These are phyloP conservation scores for Sicus ferrugineus DNA, from an alignment of 2,888 invertebrate genomes.

Conservation along the genomic window DNA sequence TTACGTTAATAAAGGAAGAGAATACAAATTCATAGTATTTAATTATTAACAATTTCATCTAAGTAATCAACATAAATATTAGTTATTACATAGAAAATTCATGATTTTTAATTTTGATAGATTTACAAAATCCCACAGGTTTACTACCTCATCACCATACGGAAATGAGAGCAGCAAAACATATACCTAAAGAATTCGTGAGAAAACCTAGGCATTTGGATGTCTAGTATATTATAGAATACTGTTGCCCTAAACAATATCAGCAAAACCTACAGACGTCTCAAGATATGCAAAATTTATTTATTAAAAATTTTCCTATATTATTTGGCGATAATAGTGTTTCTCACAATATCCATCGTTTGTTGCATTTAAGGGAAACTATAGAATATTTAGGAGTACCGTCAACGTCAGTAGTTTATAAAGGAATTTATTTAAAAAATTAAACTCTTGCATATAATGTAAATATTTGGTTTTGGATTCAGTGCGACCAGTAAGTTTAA, in stretches of 20 bases:
- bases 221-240: background rate
- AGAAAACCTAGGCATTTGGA: background rate
- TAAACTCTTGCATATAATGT: too few species aligned
- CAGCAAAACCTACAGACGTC: background rate
- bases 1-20: too few species aligned
- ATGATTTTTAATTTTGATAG: background rate
- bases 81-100: too few species aligned
- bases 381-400: background rate
- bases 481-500: too few species aligned
- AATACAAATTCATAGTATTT: too few species aligned
- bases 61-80: too few species aligned
- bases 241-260: background rate
- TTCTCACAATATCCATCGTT: conserved; percentile 4
- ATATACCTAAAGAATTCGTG: background rate
- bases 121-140: background rate
- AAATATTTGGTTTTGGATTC: too few species aligned
- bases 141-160: too few species aligned
- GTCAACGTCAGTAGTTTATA: background rate
- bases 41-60: too few species aligned
- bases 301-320: conserved; percentile 7
- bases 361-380: conserved; percentile 8
- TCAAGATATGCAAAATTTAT: background rate
- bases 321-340: conserved; percentile 15
- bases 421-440: conserved; percentile 3
- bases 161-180: too few species aligned